phyloP scores from a whole-genome alignment of 2,888 invertebrate species.

The Drosophila koepferae region DNA sequence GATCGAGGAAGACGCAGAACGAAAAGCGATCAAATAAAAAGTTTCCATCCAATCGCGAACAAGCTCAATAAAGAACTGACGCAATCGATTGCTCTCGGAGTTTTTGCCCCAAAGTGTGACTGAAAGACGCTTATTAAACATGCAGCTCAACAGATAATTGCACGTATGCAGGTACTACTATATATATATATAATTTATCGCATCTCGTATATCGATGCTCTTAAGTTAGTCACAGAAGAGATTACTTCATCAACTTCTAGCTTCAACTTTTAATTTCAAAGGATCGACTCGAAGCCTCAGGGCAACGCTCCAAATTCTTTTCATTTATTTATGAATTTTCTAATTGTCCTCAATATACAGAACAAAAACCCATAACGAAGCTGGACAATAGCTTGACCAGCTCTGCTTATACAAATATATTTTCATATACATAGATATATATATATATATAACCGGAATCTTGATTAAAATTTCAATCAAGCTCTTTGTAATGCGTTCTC shows the following conservation, averaged over 20 bases:
- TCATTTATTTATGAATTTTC: neutral
- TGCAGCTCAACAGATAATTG: too few species aligned
- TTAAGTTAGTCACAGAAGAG: neutral
- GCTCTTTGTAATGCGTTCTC: neutral
- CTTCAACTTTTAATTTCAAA: neutral
- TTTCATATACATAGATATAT: neutral
- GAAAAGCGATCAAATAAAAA: too few species aligned
- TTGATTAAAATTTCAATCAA: slow-evolving; percentile 17
- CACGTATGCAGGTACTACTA: too few species aligned
- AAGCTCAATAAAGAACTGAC: too few species aligned
- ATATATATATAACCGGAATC: neutral
- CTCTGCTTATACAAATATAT: neutral
- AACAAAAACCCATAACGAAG: neutral
- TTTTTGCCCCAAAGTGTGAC: too few species aligned
- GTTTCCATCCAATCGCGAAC: too few species aligned
- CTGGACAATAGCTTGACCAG: slow-evolving; percentile 8
- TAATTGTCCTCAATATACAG: neutral
- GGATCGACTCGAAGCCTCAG: neutral
- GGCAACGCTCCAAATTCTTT: neutral
- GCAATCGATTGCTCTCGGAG: too few species aligned
- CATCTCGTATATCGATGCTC: too few species aligned
- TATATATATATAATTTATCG: too few species aligned
- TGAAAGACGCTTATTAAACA: too few species aligned
- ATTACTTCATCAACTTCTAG: neutral
- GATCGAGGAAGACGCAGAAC: too few species aligned